Evolutionary conservation across 2,113 vertebrate genomes (phyloP), one percentile per base, ranked within the genome.

Genomic region (Corythornis madagascariensis): DNA sequence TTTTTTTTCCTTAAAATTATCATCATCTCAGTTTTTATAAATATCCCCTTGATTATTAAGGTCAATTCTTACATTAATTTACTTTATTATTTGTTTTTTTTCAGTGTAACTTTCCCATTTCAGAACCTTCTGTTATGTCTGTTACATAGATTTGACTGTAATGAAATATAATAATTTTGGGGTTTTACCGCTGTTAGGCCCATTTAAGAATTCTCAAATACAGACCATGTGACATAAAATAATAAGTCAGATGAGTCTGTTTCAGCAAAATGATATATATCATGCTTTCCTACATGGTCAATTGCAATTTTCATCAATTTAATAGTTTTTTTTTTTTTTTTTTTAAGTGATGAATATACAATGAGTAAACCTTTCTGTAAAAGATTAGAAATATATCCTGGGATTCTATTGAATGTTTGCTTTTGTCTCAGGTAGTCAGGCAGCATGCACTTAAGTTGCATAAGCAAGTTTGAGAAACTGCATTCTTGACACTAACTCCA

Each of bases 401-500:
- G 29, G 9, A 33, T 88, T 70, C 53, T 76, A 38, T 4, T 53
- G 9, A 64, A 73, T n/a, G 25, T 25, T 11, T 81, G 15, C 2
- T 24, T 90, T 91, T 92, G 21, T 15, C 48, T 71, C 42, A 83
- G 63, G 78, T 78, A 71, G 10, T 10, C 29, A 94, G 88, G 15
- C 7, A 83, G 22, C 6, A 0, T 43, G 29, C 33, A 42, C 16
- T 6, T 43, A 72, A 81, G 48, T 70, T 94, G 93, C 29, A 16
- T 20, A 53, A 45, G 7, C 60, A 70, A 66, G 16, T 74, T 79
- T 92, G 79, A 93, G 52, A 33, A 65, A 50, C 11, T 76, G 16
- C 86, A 25, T 70, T 94, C 71, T 94, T 83, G 59, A 71, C 11
- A 45, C n/a, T 52, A 93, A 79, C 11, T 92, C 42, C 65, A 74